These are phyloP conservation scores for Caracal caracal DNA, from an alignment of 2,113 vertebrate genomes.

Conservation along the genomic window DNA sequence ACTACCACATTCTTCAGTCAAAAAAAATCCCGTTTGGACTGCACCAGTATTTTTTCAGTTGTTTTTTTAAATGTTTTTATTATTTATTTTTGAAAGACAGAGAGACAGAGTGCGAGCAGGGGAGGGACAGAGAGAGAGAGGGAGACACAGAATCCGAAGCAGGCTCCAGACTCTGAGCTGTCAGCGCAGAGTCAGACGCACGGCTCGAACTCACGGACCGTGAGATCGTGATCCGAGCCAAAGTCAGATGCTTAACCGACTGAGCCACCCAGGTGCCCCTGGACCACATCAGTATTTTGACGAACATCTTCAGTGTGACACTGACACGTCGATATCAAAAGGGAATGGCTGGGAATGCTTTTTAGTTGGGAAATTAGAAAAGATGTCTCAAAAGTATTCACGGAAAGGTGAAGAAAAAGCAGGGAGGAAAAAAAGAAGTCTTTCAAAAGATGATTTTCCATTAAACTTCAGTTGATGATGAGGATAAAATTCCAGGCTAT, in stretches of 20 bases:
- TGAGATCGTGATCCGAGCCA: too few species aligned
- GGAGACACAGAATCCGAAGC: too few species aligned
- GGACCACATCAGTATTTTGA: background rate
- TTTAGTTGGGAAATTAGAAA: constrained; percentile 15
- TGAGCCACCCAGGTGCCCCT: too few species aligned
- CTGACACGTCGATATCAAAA: background rate
- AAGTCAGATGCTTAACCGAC: too few species aligned
- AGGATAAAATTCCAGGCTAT: constrained; percentile 13
- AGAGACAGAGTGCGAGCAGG: too few species aligned
- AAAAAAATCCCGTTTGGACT: background rate
- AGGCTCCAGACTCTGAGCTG: too few species aligned
- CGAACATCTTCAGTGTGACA: background rate
- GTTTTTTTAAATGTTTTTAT: too few species aligned
- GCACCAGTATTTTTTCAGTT: background rate
- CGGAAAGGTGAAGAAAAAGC: constrained; percentile 66
- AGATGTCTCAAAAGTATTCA: constrained; percentile 54
- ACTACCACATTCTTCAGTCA: background rate
- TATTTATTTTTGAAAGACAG: too few species aligned
- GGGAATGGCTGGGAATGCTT: background rate
- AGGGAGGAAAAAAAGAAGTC: background rate
- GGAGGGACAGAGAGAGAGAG: too few species aligned
- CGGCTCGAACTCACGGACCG: too few species aligned
- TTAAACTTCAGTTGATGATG: constrained; percentile 59
- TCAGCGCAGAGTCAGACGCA: too few species aligned
- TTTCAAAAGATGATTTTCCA: constrained; percentile 62